A percentile compares a stretch with the other conserved stretches of the same genome.
Evolutionary conservation across 1,140 invertebrate genomes (phyloP).

Genomic region (Prorops nasuta): DNA sequence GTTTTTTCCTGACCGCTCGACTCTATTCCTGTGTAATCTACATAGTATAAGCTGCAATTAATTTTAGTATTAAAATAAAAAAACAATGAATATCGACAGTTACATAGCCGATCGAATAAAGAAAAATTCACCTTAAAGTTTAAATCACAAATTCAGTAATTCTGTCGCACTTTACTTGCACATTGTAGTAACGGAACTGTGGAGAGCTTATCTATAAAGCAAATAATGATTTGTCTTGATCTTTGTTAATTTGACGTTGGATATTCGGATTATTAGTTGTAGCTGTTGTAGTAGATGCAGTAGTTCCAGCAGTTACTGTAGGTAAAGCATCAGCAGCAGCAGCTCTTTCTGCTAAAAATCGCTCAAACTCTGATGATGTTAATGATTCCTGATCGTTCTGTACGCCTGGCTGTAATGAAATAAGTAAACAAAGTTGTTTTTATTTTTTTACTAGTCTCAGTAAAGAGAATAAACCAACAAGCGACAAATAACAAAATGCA

Average conservation of each 20-base stretch:
- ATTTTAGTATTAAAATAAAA: no score
- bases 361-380: constrained; percentile 88
- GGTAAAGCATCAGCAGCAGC: constrained; percentile 75
- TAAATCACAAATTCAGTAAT: no score
- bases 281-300: constrained; percentile 32
- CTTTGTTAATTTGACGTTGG: constrained; percentile 49
- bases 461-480: neutral
- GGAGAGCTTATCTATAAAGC: no score
- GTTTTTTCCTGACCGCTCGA: no score
- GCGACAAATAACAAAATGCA: neutral
- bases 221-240: constrained; percentile 55
- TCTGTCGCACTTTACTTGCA: no score
- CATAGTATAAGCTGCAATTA: no score
- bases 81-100: no score
- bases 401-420: constrained; percentile 33
- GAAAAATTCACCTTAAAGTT: no score
- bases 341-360: constrained; percentile 85
- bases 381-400: constrained; percentile 60
- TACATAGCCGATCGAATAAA: no score
- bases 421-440: neutral
- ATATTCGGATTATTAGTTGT: constrained; percentile 34
- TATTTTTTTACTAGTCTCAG: neutral
- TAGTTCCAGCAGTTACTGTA: constrained; percentile 31
- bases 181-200: no score
- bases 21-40: no score